Base-by-base conservation (phyloP, 2,888 invertebrate species). In the Eueremaeus valkanovi region DNA sequence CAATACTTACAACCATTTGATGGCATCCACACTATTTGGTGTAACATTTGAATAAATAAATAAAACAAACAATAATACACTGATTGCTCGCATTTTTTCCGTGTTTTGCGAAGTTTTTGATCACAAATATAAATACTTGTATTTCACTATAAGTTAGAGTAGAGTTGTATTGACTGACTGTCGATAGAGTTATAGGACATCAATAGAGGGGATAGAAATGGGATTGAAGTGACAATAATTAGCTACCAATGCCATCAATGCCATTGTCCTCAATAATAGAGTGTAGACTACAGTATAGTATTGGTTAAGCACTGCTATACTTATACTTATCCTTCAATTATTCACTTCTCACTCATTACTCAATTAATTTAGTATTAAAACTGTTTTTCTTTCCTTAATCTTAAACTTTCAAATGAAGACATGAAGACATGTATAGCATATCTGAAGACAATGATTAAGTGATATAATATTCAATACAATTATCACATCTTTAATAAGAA, bases 1-100 rank as follows among this genome's bases (percentile, higher is more conserved):
- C 27, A 27, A 55, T 55, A 55, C 55, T 55, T 21, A 55, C 55
- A 55, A 29, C 58, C 58, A 58, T 58, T 29, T 9, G 58, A 58
- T 58, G 13, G 58, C 58, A 29, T 29, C 9, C 16, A 31, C 31
- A 49, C 21, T n/a, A n/a, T 49, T 45, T 9, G 5, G 45, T 45
- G 16, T 2, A 45, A 45, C 3, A n/a, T 45, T 16, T 16, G 18
- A 13, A 3, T 21, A 21, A n/a, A 16, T 45, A 1, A 49, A 49
- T n/a, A 18, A 49, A 2, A 40, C 40, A 40, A 40, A 9, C 8
- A n/a, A 49, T 13, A 49, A 49, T n/a, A 49, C 1, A 8, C n/a
- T 13, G 24, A 58, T 58, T 58, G 58, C 24, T 58, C 58, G 58
- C 29, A 58, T 5, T 21, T 55, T 21, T n/a, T n/a, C n/a, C n/a